phyloP scores from a whole-genome alignment of 2,888 invertebrate species.

The Phyllotreta cruciferae region DNA sequence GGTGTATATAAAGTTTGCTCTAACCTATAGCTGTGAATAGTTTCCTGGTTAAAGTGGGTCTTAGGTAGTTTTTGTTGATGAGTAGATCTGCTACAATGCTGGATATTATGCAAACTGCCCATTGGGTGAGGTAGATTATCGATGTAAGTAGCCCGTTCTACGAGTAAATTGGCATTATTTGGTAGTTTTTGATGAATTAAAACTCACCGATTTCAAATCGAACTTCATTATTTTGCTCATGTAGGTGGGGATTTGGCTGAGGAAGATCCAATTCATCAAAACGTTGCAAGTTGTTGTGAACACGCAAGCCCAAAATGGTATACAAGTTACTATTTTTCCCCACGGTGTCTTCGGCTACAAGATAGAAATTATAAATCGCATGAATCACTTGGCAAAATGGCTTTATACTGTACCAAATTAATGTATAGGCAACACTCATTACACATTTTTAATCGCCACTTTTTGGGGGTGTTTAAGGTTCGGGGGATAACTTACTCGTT shows the following conservation, averaged over 20 bases:
- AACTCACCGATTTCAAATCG: conserved; percentile 70
- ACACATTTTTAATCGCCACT: no score
- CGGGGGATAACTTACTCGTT: no score
- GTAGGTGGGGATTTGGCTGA: conserved; percentile 83
- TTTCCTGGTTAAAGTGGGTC: conserved; percentile 65
- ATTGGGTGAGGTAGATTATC: conserved; percentile 75
- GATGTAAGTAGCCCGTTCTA: conserved; percentile 73
- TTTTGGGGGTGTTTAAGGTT: no score
- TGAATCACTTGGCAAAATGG: no score
- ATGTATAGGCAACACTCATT: no score
- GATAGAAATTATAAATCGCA: not conserved
- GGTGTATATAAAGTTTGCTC: no score
- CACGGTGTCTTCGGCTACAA: conserved; percentile 70
- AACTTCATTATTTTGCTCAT: conserved; percentile 75
- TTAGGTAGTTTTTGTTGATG: conserved; percentile 58
- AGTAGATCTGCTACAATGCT: conserved; percentile 69
- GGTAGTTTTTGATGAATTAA: not conserved
- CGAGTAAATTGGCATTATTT: conserved; percentile 41
- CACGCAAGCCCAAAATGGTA: conserved; percentile 75
- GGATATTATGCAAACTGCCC: conserved; percentile 74
- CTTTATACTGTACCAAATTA: no score
- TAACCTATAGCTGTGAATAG: conserved; percentile 63
- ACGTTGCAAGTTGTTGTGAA: conserved; percentile 76
- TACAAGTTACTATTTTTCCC: conserved; percentile 73
- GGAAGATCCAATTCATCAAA: conserved; percentile 83